These are phyloP conservation scores for Papilio elwesi DNA, from an alignment of 2,888 invertebrate genomes.

Conservation along the genomic window DNA sequence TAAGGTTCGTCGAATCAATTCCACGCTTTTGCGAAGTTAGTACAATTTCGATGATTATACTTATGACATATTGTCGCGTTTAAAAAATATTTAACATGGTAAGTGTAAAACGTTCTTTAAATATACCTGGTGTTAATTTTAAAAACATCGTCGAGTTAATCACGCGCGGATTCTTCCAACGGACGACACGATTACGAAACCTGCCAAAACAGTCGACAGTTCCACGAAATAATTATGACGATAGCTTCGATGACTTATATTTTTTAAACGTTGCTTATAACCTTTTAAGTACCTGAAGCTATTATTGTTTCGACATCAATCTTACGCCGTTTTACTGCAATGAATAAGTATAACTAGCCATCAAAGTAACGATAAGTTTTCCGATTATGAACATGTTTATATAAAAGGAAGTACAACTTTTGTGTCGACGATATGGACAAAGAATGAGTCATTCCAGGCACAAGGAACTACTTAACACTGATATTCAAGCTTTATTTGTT, in stretches of 20 bases:
- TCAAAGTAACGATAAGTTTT: neutral
- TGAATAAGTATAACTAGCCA: neutral
- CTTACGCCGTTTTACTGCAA: conserved; percentile 4
- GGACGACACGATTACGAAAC: neutral
- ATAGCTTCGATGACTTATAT: neutral
- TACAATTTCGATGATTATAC: too few species aligned
- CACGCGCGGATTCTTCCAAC: neutral
- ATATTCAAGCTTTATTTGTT: conserved; percentile 9
- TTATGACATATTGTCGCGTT: too few species aligned
- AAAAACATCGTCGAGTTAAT: too few species aligned
- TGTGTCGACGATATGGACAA: neutral
- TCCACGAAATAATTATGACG: neutral
- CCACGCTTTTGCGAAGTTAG: too few species aligned
- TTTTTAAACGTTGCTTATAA: neutral
- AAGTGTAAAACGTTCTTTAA: too few species aligned
- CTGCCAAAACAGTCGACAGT: conserved; percentile 1
- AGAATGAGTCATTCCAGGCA: conserved; percentile 16
- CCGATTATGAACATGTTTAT: conserved; percentile 9
- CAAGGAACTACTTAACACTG: conserved; percentile 14
- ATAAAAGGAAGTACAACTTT: conserved; percentile 15
- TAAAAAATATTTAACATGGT: too few species aligned
- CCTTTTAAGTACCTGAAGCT: neutral
- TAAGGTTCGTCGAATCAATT: too few species aligned
- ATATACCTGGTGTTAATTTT: too few species aligned
- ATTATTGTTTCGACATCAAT: neutral